These are phyloP conservation scores for cattle (Bos taurus) DNA, from an alignment of 2,113 vertebrate genomes.

Conservation along the genomic window ARS-UCD2.0 NC_037348.1:69419501-69420000, in stretches of 20 bases:
- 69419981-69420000: not conserved
- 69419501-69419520: not conserved
- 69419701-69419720: not conserved
- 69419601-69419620: accelerated
- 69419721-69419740: not conserved
- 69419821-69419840: not conserved
- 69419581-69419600: not conserved
- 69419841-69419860: not conserved
- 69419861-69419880: not conserved
- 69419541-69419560: not conserved
- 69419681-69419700: not conserved
- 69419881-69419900: not conserved
- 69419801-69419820: not conserved
- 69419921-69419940: not conserved
- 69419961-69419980: too few species aligned
- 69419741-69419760: not conserved
- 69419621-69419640: not conserved
- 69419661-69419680: not conserved
- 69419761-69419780: not conserved
- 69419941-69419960: not conserved
- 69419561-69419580: too few species aligned
- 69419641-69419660: not conserved
- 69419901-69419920: not conserved
- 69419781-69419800: not conserved
- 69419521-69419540: not conserved